phyloP scores from a whole-genome alignment of 2,797 vertebrate genomes.

The Helarctos malayanus region DNA sequence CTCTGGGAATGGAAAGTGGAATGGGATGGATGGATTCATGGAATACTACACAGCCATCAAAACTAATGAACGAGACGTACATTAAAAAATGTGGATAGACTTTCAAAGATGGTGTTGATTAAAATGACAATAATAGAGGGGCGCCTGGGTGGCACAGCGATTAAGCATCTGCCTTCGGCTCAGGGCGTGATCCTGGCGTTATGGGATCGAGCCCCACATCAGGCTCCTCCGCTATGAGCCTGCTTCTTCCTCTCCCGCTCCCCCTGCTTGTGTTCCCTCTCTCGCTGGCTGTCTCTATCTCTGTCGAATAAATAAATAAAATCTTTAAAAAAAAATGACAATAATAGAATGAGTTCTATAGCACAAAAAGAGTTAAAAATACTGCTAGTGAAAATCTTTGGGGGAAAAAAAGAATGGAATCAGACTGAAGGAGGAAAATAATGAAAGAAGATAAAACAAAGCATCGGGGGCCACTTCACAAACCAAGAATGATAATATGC shows the following conservation, averaged over 20 bases:
- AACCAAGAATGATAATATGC: too few species aligned
- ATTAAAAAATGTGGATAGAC: neutral
- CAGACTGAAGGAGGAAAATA: neutral
- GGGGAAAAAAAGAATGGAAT: neutral
- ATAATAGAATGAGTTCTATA: neutral
- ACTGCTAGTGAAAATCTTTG: neutral
- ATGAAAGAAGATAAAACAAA: neutral
- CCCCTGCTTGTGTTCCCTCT: too few species aligned
- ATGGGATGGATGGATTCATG: accelerated
- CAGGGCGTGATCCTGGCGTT: too few species aligned
- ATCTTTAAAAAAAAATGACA: neutral
- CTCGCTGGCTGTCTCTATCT: too few species aligned
- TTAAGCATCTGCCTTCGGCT: too few species aligned
- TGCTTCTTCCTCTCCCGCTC: too few species aligned
- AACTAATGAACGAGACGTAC: neutral
- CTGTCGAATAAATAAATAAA: too few species aligned
- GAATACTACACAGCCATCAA: neutral
- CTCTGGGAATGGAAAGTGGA: neutral
- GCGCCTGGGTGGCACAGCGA: too few species aligned
- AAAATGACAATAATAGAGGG: neutral
- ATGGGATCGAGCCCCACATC: too few species aligned
- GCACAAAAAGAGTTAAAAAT: neutral
- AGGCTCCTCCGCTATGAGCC: too few species aligned
- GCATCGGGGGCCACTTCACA: neutral
- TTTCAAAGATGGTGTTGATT: neutral